phyloP scores from a whole-genome alignment of 2,113 vertebrate genomes.

The Tachycineta bicolor region DNA sequence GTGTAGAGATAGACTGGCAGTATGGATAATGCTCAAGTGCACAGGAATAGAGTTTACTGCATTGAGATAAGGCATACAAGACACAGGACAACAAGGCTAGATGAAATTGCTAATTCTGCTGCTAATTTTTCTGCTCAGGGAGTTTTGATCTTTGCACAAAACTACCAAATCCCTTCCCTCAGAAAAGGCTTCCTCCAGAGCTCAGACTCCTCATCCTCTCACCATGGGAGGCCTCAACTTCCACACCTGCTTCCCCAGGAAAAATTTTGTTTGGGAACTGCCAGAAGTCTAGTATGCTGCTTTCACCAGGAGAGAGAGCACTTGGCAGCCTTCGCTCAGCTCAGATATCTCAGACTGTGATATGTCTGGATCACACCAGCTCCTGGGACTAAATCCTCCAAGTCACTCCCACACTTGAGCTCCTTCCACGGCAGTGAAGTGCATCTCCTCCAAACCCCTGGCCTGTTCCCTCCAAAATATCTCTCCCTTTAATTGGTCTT shows the following conservation, averaged over 20 bases:
- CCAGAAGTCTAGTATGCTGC: conserved; percentile 42
- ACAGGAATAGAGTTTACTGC: background rate
- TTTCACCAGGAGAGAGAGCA: conserved; percentile 29
- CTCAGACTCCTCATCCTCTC: conserved; percentile 1
- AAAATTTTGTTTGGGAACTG: conserved; percentile 13
- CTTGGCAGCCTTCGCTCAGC: background rate
- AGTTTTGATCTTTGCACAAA: background rate
- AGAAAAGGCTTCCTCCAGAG: background rate
- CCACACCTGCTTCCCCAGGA: conserved; percentile 44
- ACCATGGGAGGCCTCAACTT: background rate
- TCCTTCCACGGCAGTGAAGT: conserved; percentile 24
- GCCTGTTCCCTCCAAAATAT: background rate
- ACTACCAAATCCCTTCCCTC: background rate
- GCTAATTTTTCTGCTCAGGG: background rate
- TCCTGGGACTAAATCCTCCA: conserved; percentile 50
- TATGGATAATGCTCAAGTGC: background rate
- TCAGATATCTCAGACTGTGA: conserved; percentile 55
- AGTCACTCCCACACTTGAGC: conserved; percentile 54
- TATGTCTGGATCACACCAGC: conserved; percentile 57
- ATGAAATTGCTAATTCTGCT: background rate
- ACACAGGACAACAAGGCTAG: background rate
- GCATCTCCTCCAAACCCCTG: conserved; percentile 7
- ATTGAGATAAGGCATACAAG: background rate
- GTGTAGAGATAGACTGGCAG: background rate
- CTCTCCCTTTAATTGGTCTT: conserved; percentile 43